phyloP scores from a whole-genome alignment of 2,888 invertebrate species.

The Drosophila anomalata region DNA sequence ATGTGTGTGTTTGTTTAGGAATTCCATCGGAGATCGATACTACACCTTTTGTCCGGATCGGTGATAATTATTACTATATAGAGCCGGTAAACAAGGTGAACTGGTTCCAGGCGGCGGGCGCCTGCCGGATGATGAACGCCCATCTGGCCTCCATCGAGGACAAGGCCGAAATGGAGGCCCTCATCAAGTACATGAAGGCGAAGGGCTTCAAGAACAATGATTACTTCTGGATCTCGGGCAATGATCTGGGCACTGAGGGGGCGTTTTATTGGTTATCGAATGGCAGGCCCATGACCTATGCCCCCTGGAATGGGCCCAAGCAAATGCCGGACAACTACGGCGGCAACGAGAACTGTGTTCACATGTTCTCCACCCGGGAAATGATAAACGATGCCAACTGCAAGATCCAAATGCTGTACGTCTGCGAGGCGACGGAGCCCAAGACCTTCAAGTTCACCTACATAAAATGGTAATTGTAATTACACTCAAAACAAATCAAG shows the following conservation, averaged over 20 bases:
- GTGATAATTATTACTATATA: constrained; percentile 69
- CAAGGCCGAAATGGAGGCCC: constrained; percentile 61
- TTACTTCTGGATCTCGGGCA: constrained; percentile 76
- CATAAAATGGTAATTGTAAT: constrained; percentile 54
- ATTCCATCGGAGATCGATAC: constrained; percentile 67
- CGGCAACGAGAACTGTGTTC: constrained; percentile 72
- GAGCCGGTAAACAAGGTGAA: constrained; percentile 69
- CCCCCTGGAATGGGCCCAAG: constrained; percentile 72
- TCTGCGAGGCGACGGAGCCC: constrained; percentile 69
- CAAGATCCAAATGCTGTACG: constrained; percentile 62
- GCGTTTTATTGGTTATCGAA: constrained; percentile 74
- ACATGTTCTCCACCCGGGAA: constrained; percentile 67
- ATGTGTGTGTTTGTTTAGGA: constrained; percentile 1
- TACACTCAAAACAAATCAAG: not conserved
- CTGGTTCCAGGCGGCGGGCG: constrained; percentile 74
- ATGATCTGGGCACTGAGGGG: constrained; percentile 72
- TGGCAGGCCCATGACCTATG: constrained; percentile 67
- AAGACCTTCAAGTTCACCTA: constrained; percentile 67
- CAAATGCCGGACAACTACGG: constrained; percentile 74
- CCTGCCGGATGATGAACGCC: constrained; percentile 73
- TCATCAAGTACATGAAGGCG: constrained; percentile 60
- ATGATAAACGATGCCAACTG: constrained; percentile 75
- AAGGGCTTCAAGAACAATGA: constrained; percentile 63
- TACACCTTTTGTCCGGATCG: constrained; percentile 63
- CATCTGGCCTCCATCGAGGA: constrained; percentile 73